Evolutionary conservation across 2,113 vertebrate species (phyloP), one percentile per base, ranked within the genome.

Genomic region (Serinus canaria): DNA sequence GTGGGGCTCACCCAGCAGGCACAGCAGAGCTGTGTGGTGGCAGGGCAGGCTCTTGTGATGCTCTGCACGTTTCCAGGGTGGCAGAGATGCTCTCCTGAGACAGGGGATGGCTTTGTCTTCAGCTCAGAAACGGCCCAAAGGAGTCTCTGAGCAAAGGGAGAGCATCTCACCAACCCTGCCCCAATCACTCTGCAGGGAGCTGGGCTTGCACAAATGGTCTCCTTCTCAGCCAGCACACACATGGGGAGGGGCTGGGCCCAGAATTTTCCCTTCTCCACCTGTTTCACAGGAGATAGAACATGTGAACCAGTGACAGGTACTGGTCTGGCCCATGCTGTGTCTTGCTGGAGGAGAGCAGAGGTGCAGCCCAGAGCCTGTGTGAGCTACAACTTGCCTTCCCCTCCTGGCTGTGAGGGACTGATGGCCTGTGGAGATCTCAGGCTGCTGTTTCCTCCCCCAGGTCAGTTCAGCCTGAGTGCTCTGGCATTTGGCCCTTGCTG

Each of bases 41-140:
- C 2, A 0, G 25, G 66, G 8, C 1, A 1, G 53, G 59, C n/a
- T 53, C n/a, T 81, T 92, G 12, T 1, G 0, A 82, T 79, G 83
- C 28, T 0, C 79, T 63, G 62, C 95, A 94, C 22, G 5, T 82
- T 58, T n/a, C 75, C 11, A 4, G 43, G 11, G 22, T 33, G 64
- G 78, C 70, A 3, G 5, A 39, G 50, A n/a, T 49, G 83, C 66
- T 81, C 68, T 33, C 53, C 0, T 56, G 31, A 90, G 79, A 79
- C 75, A 53, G 64, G 30, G 24, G 6, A 28, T 22, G 75, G 31
- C 86, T 92, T 52, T 82, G 83, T 80, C 41, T 87, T 74, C 60
- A 49, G 69, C 75, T 85, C 3, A 0, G 59, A 58, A 87, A 81
- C 56, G 55, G 69, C 50, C 79, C 7, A 0, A 49, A 88, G 78